Base-by-base conservation (phyloP, 2,888 invertebrate genomes). In the Drosophila bunnanda region DNA sequence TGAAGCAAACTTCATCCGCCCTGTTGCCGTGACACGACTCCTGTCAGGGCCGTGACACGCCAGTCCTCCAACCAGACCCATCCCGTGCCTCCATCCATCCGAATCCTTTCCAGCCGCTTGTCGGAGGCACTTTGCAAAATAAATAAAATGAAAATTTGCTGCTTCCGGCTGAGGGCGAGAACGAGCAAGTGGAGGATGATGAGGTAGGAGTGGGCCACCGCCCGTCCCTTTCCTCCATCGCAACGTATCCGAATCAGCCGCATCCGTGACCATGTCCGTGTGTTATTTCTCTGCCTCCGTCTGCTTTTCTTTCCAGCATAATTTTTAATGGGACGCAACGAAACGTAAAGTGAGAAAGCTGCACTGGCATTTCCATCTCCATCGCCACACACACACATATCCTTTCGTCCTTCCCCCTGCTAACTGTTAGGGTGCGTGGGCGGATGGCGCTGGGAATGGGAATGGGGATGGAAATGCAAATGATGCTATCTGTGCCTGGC, bases 251-350 rank as follows among this genome's bases (percentile, higher is more conserved):
- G 70, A 66, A 64, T 69, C 74, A 55, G 82, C 77, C 88, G 76
- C 70, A 86, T 82, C 89, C 82, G 83, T 82, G 62, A 65, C 72
- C 76, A 83, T 76, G 88, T 76, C 88, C 76, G 66, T 83, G 87
- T 79, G 66, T 53, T 56, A 52, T 65, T 74, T 56, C 48, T 50
- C 30, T 48, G 15, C 17, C 15, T 30, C 41, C 36, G 46, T 38
- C 52, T 65, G 38, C 54, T 66, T 74, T 74, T 65, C 75, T 79
- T 69, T 58, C 48, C 89, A 84, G 74, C 88, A 83, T 83, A 87
- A 83, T 83, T 83, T 83, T 89, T 87, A 83, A 83, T 83, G 83
- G 89, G 79, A 89, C 89, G 83, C 89, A 83, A 87, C 83, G 83
- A 89, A 85, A 89, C 83, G 83, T 87, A 87, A 83, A 87, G 83